Conservation (phyloP, 2,888 invertebrate genomes). For the Pheosia gnoma region DNA sequence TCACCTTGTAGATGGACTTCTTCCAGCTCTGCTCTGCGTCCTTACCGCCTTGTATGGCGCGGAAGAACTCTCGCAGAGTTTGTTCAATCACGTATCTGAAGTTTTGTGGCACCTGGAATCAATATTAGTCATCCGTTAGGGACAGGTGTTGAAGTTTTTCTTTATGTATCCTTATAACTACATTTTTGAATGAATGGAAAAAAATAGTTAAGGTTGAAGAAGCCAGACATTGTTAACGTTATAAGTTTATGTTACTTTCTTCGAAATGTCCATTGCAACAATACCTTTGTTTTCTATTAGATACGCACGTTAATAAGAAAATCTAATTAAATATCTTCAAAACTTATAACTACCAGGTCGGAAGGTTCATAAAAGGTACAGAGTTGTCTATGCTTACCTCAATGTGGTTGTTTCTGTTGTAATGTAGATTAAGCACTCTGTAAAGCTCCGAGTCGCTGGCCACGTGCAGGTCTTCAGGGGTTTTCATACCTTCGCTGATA, state of each 20-base stretch:
- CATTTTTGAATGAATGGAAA: no score
- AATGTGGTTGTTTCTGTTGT: constrained; percentile 98
- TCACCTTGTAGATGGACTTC: constrained; percentile 99
- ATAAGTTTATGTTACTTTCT: no score
- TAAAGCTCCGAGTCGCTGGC: constrained; percentile 98
- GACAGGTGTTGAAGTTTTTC: neutral
- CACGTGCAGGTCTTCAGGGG: constrained; percentile 96
- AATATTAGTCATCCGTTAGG: neutral
- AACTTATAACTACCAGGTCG: no score
- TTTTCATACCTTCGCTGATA: constrained; percentile 97
- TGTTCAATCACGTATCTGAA: constrained; percentile 99
- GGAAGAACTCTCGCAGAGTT: constrained; percentile 99
- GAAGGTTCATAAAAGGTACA: no score
- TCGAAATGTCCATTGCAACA: no score
- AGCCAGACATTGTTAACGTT: no score
- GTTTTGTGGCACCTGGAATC: constrained; percentile 96
- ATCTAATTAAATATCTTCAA: no score
- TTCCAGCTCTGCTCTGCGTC: constrained; percentile 99
- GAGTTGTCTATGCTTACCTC: constrained; percentile 87
- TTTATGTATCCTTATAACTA: no score
- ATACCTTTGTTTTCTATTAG: no score
- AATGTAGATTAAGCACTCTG: constrained; percentile 98
- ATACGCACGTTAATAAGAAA: no score
- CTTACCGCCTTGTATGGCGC: constrained; percentile 97
- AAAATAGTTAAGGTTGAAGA: no score